Evolutionary conservation across 2,888 invertebrate genomes (phyloP).

Genomic region (Junonia oenone): DNA sequence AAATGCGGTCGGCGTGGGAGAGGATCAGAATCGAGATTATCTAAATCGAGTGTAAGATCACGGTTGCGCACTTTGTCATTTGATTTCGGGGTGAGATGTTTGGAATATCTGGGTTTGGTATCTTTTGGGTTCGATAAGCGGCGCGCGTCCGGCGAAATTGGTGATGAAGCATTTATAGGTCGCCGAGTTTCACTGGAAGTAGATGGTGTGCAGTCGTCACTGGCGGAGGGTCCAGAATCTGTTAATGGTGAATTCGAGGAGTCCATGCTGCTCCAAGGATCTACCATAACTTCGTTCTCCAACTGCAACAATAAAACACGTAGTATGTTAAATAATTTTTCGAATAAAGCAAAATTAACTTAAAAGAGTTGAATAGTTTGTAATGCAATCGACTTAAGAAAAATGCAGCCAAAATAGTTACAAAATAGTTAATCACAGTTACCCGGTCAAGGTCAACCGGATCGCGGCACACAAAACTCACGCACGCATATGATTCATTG

Average conservation of each 20-base stretch:
- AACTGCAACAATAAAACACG: constrained; percentile 64
- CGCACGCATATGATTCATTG: constrained; percentile 3
- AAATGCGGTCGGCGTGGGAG: constrained; percentile 79
- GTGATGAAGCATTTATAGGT: constrained; percentile 47
- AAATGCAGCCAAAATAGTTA: constrained; percentile 47
- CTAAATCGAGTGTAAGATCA: constrained; percentile 63
- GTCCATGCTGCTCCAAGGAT: constrained; percentile 79
- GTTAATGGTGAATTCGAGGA: constrained; percentile 75
- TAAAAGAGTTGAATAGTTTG: constrained; percentile 34
- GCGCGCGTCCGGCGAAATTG: constrained; percentile 54
- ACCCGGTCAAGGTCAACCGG: constrained; percentile 50
- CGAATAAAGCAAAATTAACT: constrained; percentile 41
- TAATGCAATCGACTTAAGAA: constrained; percentile 48
- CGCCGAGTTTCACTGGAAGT: constrained; percentile 63
- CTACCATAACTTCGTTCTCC: constrained; percentile 79
- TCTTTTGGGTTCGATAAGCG: constrained; percentile 58
- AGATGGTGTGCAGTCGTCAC: constrained; percentile 72
- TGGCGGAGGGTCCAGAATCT: constrained; percentile 74
- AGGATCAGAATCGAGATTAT: constrained; percentile 57
- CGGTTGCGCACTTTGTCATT: constrained; percentile 66
- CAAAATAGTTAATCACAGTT: constrained; percentile 37
- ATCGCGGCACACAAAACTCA: constrained; percentile 4
- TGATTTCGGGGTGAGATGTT: constrained; percentile 44
- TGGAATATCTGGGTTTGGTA: constrained; percentile 46
- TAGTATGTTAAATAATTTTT: constrained; percentile 13